phyloP scores from a whole-genome alignment of 2,113 vertebrate species.

The Pimephales promelas region DNA sequence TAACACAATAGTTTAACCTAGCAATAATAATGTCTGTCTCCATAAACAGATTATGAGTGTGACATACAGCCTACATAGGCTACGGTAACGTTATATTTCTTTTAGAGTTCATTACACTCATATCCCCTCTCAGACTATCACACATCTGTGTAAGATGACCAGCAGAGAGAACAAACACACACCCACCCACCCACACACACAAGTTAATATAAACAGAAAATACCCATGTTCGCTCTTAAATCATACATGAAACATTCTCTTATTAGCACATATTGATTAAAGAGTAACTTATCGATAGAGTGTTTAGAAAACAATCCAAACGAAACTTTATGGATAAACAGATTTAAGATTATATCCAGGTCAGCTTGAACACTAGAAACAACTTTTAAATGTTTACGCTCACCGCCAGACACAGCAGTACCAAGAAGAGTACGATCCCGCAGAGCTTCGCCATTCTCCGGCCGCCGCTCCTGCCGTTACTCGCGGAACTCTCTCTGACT shows the following conservation, averaged over 20 bases:
- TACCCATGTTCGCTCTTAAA: not conserved
- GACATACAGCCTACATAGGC: not conserved
- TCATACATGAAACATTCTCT: no score
- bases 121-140: not conserved
- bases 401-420: no score
- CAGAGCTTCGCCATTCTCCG: no score
- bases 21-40: not conserved
- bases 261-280: not conserved
- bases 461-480: no score
- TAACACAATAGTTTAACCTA: not conserved
- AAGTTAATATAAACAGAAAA: not conserved
- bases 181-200: not conserved
- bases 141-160: constrained; percentile 14
- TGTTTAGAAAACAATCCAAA: not conserved
- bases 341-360: not conserved
- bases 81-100: no score
- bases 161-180: not conserved
- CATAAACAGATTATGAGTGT: not conserved
- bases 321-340: not conserved
- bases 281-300: not conserved
- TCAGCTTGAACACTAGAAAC: not conserved
- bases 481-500: no score
- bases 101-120: not conserved
- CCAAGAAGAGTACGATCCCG: no score
- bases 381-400: not conserved